A percentile compares a stretch with the other conserved stretches of the same genome.
These are phyloP conservation scores for Lycia hirtaria DNA, from an alignment of 2,888 invertebrate species.

Conservation along the genomic window DNA sequence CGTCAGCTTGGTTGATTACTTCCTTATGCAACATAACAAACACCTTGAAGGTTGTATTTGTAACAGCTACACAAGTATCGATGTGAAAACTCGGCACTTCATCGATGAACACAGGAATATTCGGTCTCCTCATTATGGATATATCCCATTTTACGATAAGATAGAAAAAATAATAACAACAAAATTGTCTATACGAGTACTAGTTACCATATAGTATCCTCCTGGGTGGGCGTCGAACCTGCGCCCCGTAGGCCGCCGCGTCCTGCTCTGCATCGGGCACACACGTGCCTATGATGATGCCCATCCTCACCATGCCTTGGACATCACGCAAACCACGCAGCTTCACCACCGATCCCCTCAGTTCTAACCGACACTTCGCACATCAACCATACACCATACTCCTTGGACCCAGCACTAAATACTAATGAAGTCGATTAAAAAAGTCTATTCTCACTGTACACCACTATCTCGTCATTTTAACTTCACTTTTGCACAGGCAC, in stretches of 20 bases:
- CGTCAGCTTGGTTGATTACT: too few species aligned
- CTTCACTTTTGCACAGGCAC: neutral
- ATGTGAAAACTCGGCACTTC: too few species aligned
- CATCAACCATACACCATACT: neutral
- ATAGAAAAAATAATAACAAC: too few species aligned
- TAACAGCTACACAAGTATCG: too few species aligned
- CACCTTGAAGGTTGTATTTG: too few species aligned
- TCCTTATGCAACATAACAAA: too few species aligned
- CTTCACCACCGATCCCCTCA: neutral
- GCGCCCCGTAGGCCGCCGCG: slow-evolving; percentile 74
- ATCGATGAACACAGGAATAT: too few species aligned
- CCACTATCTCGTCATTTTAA: slow-evolving; percentile 44
- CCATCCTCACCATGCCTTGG: slow-evolving; percentile 81
- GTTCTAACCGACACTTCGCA: neutral
- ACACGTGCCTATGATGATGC: slow-evolving; percentile 90
- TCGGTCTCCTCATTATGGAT: too few species aligned
- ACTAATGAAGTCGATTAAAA: too few species aligned
- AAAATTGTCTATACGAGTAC: too few species aligned
- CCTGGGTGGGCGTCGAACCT: slow-evolving; percentile 71
- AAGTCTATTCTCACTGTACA: slow-evolving; percentile 45
- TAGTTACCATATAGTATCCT: slow-evolving; percentile 74
- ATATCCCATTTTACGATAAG: too few species aligned
- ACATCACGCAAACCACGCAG: slow-evolving; percentile 18
- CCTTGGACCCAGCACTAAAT: slow-evolving; percentile 35
- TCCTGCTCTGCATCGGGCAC: slow-evolving; percentile 89